Conservation (phyloP, 2,113 vertebrate species). For the Aleadryas rufinucha region DNA sequence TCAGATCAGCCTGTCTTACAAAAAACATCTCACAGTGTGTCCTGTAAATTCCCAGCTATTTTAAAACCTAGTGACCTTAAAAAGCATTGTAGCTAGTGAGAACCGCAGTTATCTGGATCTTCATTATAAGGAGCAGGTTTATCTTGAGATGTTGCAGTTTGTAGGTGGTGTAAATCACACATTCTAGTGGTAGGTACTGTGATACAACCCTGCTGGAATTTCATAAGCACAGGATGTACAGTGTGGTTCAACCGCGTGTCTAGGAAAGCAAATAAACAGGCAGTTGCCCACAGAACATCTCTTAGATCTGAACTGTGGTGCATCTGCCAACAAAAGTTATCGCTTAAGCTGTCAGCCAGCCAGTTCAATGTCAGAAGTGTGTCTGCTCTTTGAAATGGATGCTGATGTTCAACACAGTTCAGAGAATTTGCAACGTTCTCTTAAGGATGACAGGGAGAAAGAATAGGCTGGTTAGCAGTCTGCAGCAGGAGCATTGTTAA, state of each 20-base stretch:
- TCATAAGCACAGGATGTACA: conserved; percentile 73
- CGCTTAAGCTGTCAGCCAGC: not conserved
- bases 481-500: not conserved
- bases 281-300: conserved; percentile 65
- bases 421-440: not conserved
- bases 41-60: not conserved
- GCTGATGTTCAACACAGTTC: not conserved
- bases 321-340: conserved; percentile 48
- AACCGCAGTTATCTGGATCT: not conserved
- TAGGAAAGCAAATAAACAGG: conserved; percentile 73
- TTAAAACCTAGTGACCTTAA: not conserved
- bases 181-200: conserved; percentile 36
- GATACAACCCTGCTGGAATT: conserved; percentile 73
- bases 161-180: conserved; percentile 36
- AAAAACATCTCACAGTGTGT: not conserved
- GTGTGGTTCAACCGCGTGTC: conserved; percentile 65
- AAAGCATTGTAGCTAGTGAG: not conserved
- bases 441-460: not conserved
- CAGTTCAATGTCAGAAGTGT: not conserved
- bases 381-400: conserved; percentile 7
- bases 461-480: not conserved
- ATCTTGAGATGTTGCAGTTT: conserved; percentile 36
- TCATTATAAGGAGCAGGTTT: conserved; percentile 1
- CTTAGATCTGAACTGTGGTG: conserved; percentile 27
- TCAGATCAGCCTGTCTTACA: not conserved